phyloP scores from a whole-genome alignment of 2,113 vertebrate species.

The Pao palembangensis region DNA sequence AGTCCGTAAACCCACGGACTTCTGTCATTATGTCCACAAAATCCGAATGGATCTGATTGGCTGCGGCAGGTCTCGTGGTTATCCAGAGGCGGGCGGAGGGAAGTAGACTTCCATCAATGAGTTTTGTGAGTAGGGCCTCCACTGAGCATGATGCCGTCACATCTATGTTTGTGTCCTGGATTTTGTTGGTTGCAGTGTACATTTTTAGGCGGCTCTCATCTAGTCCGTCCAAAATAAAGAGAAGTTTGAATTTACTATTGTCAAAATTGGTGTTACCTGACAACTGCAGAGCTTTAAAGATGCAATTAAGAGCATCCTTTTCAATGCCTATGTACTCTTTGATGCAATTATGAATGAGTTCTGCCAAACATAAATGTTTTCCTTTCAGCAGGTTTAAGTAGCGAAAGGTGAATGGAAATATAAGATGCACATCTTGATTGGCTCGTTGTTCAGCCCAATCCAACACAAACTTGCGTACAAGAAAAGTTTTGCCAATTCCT shows the following conservation, averaged over 20 bases:
- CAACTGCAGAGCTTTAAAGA: slow-evolving; percentile 24
- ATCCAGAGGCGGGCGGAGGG: slow-evolving; percentile 18
- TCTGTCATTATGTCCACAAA: slow-evolving; percentile 1
- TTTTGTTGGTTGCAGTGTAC: not conserved
- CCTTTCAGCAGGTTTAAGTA: slow-evolving; percentile 32
- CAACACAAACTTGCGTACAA: slow-evolving; percentile 30
- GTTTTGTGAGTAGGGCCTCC: not conserved
- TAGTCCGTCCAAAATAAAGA: slow-evolving; percentile 45
- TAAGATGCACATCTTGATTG: slow-evolving; percentile 39
- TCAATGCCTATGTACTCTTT: not conserved
- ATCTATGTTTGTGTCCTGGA: not conserved
- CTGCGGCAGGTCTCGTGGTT: slow-evolving; percentile 10
- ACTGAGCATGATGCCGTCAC: not conserved
- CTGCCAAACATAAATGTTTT: slow-evolving; percentile 7
- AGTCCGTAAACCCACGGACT: slow-evolving; percentile 6
- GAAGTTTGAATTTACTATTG: slow-evolving; percentile 32
- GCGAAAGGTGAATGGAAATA: slow-evolving; percentile 44
- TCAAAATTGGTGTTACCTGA: slow-evolving; percentile 34
- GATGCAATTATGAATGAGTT: slow-evolving; percentile 39
- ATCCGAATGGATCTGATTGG: slow-evolving; percentile 5
- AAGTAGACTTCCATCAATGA: slow-evolving; percentile 5
- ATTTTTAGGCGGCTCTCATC: slow-evolving; percentile 38
- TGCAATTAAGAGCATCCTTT: not conserved
- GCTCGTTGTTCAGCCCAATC: slow-evolving; percentile 39
- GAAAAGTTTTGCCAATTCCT: slow-evolving; percentile 44